Evolutionary conservation across 2,888 invertebrate species (phyloP).

Genomic region (Ophion ventricosus): DNA sequence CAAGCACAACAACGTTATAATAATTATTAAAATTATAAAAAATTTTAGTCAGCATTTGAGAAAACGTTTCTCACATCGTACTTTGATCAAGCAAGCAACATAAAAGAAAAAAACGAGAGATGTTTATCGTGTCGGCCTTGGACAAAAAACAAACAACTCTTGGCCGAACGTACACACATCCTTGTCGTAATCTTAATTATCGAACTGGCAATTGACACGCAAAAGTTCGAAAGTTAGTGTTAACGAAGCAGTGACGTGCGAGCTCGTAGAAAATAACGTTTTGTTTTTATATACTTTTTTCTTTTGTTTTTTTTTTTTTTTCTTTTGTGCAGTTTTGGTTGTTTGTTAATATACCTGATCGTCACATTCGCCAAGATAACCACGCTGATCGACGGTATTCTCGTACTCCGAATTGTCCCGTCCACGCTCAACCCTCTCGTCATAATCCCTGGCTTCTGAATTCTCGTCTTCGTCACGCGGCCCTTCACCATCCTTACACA

Average conservation of each 20-base stretch:
- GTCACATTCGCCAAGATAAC: slow-evolving; percentile 80
- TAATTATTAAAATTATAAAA: slow-evolving; percentile 4
- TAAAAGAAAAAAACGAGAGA: slow-evolving; percentile 4
- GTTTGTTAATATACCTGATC: slow-evolving; percentile 78
- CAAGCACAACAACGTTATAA: not conserved
- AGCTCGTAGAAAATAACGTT: slow-evolving; percentile 33
- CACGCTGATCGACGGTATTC: slow-evolving; percentile 78
- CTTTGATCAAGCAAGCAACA: slow-evolving; percentile 25
- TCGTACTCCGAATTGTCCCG: slow-evolving; percentile 74
- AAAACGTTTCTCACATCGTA: slow-evolving; percentile 10
- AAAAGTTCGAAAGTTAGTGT: slow-evolving; percentile 49
- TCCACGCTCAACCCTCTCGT: slow-evolving; percentile 75
- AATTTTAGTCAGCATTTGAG: too few relatives aligned
- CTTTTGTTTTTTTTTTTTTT: too few relatives aligned
- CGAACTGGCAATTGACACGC: slow-evolving; percentile 29
- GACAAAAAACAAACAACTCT: slow-evolving; percentile 2
- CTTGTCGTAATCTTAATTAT: slow-evolving; percentile 53
- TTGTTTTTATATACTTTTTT: slow-evolving; percentile 22
- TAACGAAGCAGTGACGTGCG: slow-evolving; percentile 57
- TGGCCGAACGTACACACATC: not conserved
- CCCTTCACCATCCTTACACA: slow-evolving; percentile 82
- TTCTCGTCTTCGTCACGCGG: slow-evolving; percentile 84
- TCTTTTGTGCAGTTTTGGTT: slow-evolving; percentile 10
- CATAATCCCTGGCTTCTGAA: slow-evolving; percentile 78
- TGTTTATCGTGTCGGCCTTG: slow-evolving; percentile 38